Conservation (phyloP, 1,140 invertebrate species). For the Ips typographus region DNA sequence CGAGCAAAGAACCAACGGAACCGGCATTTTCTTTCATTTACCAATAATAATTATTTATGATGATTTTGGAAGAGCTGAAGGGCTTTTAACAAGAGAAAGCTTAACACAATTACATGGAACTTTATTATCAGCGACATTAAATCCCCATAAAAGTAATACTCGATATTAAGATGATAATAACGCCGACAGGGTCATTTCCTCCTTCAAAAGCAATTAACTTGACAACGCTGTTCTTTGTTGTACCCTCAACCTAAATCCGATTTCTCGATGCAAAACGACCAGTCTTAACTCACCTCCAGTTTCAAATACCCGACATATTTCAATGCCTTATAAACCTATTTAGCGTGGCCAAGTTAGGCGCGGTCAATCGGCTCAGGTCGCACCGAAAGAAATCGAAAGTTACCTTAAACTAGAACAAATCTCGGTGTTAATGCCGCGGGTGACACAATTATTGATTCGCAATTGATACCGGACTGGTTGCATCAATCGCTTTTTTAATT, state of each 20-base stretch:
- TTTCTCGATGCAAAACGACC: neutral
- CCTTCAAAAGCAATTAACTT: neutral
- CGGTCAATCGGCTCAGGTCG: conserved; percentile 16
- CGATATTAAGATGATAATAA: neutral
- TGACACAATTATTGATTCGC: conserved; percentile 35
- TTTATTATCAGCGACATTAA: too few species aligned
- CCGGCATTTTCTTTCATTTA: too few species aligned
- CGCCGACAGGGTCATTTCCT: neutral
- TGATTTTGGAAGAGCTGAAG: too few species aligned
- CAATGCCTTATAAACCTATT: conserved; percentile 10
- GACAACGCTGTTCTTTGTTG: too few species aligned
- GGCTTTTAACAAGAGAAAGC: too few species aligned
- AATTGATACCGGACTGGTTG: conserved; percentile 34
- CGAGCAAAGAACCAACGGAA: too few species aligned
- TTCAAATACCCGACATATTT: neutral
- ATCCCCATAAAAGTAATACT: too few species aligned
- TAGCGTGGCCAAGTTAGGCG: conserved; percentile 16
- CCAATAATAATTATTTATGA: too few species aligned
- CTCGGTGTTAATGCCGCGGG: conserved; percentile 35
- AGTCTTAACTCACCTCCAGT: neutral
- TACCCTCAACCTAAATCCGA: too few species aligned
- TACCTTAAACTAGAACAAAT: conserved; percentile 45
- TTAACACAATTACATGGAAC: too few species aligned
- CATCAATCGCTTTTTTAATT: conserved; percentile 35
- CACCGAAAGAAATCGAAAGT: conserved; percentile 45